Evolutionary conservation across 2,888 invertebrate genomes (phyloP).

Genomic region (Cheilosia variabilis): DNA sequence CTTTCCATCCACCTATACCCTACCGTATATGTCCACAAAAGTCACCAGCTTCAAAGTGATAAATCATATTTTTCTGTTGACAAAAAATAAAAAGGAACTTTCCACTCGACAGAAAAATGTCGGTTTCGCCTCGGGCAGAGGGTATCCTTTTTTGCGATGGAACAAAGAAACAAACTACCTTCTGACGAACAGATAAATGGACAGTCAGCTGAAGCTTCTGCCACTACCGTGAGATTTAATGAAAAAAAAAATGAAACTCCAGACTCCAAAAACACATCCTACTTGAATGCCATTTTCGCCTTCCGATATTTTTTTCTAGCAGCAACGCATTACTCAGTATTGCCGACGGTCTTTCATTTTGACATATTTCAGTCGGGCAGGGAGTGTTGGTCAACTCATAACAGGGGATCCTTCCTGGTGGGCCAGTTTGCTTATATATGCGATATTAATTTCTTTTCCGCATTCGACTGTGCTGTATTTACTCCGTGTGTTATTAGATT

Average conservation of each 20-base stretch:
- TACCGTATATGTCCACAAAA: background rate
- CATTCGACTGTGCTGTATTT: conserved; percentile 21
- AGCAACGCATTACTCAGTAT: conserved; percentile 38
- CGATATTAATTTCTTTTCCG: conserved; percentile 24
- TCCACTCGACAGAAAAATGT: conserved; percentile 31
- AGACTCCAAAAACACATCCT: conserved; percentile 7
- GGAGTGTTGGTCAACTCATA: conserved; percentile 20
- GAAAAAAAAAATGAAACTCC: conserved; percentile 7
- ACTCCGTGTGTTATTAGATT: conserved; percentile 40
- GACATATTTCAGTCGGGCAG: conserved; percentile 28
- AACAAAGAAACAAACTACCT: conserved; percentile 21
- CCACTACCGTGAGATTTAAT: conserved; percentile 15
- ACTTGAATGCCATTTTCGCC: background rate
- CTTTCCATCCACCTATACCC: conserved; percentile 3
- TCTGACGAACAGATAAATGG: conserved; percentile 11
- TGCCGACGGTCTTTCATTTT: conserved; percentile 40
- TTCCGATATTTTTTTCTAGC: background rate
- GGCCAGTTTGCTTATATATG: conserved; percentile 20
- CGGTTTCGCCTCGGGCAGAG: conserved; percentile 22
- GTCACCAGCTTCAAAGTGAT: conserved; percentile 57
- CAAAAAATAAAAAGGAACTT: conserved; percentile 20
- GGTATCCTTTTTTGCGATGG: conserved; percentile 6
- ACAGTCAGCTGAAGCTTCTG: conserved; percentile 35
- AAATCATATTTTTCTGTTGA: conserved; percentile 66
- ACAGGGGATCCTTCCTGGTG: conserved; percentile 3